phyloP scores from a whole-genome alignment of 2,797 vertebrate species.

The Hippopotamyrus pictus region DNA sequence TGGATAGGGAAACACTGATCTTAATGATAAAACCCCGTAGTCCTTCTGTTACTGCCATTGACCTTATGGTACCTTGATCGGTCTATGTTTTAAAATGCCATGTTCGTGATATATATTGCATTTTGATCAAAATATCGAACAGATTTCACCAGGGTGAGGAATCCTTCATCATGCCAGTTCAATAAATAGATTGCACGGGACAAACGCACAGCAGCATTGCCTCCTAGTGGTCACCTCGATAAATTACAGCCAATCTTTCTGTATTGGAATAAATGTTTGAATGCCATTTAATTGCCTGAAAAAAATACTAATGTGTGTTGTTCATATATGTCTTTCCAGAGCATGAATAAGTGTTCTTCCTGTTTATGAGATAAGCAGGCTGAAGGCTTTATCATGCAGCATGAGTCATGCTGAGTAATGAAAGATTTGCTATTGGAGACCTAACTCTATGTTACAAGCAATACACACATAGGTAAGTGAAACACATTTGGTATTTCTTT shows the following conservation, averaged over 20 bases:
- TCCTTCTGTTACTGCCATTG: neutral
- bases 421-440: neutral
- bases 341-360: neutral
- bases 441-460: neutral
- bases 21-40: neutral
- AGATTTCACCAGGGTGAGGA: neutral
- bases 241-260: neutral
- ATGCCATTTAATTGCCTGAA: neutral
- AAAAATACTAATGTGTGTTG: neutral
- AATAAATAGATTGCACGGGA: neutral
- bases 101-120: neutral
- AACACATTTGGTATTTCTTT: neutral
- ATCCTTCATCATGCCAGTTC: neutral
- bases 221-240: neutral
- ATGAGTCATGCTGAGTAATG: neutral
- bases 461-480: neutral
- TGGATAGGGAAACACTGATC: neutral
- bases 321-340: neutral
- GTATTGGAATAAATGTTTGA: neutral
- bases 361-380: neutral
- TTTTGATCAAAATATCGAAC: neutral
- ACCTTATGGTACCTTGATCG: neutral
- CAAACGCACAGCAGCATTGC: neutral
- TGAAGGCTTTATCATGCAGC: neutral
- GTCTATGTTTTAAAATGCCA: neutral